phyloP scores from a whole-genome alignment of 2,113 vertebrate genomes.

The Peromyscus californicus region DNA sequence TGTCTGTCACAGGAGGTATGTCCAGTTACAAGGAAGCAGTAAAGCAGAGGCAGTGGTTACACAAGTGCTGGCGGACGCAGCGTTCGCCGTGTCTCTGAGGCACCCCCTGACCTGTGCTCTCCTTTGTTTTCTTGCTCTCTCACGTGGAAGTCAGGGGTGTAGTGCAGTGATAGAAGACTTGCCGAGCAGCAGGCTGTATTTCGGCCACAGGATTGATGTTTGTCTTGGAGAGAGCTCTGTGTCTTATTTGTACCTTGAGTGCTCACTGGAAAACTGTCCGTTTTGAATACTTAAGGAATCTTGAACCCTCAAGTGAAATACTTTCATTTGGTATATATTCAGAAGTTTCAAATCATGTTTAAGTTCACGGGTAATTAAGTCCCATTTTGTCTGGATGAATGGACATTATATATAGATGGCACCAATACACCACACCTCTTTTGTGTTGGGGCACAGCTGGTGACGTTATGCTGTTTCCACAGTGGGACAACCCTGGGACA shows the following conservation, averaged over 20 bases:
- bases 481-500: constrained; percentile 94
- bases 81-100: not conserved
- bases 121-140: not conserved
- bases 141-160: not conserved
- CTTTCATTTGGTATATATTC: not conserved
- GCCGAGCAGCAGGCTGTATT: not conserved
- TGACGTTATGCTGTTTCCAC: constrained; percentile 59
- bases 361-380: too few species aligned
- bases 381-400: not conserved
- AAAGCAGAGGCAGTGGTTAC: not conserved
- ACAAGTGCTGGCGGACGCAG: accelerated
- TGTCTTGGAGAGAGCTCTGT: accelerated
- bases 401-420: too few species aligned
- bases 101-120: not conserved
- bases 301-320: not conserved
- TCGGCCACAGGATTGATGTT: too few species aligned
- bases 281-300: not conserved
- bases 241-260: not conserved
- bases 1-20: not conserved
- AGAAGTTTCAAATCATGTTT: not conserved
- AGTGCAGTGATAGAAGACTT: not conserved
- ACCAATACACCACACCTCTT: accelerated
- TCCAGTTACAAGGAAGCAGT: not conserved
- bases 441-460: not conserved
- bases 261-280: not conserved